Percentiles rank a stretch among this genome's conserved stretches.
These are phyloP conservation scores for Cynoglossus semilaevis DNA, from an alignment of 2,113 vertebrate genomes.

Conservation along the genomic window DNA sequence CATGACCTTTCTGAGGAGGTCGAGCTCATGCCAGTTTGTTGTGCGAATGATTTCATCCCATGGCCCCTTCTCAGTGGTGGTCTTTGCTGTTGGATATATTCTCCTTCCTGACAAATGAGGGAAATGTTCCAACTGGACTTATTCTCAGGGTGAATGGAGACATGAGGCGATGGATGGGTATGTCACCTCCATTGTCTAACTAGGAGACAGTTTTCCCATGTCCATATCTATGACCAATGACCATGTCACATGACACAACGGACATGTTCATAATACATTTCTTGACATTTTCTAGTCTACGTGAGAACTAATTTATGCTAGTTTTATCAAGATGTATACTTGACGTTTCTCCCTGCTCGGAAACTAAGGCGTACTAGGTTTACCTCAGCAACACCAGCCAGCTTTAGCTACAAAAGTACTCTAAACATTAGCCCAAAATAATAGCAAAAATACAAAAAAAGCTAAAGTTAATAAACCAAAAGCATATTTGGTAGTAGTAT, in stretches of 20 bases:
- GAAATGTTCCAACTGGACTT: conserved; percentile 48
- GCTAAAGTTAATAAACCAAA: too few relatives aligned
- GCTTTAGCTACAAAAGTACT: too few relatives aligned
- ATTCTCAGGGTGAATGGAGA: conserved; percentile 43
- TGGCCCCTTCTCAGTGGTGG: conserved; percentile 40
- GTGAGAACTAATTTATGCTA: too few relatives aligned
- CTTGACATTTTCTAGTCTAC: too few relatives aligned
- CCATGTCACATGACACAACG: conserved; percentile 32
- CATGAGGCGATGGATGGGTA: conserved; percentile 58
- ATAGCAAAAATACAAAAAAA: too few relatives aligned
- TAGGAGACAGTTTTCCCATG: conserved; percentile 59
- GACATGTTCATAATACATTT: neutral
- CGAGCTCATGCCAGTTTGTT: conserved; percentile 51
- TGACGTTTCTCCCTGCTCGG: too few relatives aligned
- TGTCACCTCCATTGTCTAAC: conserved; percentile 56
- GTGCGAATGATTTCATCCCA: conserved; percentile 50
- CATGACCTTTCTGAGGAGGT: conserved; percentile 66
- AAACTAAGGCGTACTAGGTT: too few relatives aligned
- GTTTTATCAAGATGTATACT: too few relatives aligned
- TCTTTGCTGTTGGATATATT: conserved; percentile 47
- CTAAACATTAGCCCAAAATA: too few relatives aligned
- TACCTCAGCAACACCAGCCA: too few relatives aligned
- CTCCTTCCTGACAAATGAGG: conserved; percentile 57
- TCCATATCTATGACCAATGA: conserved; percentile 30
- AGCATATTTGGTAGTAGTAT: too few relatives aligned